Base-by-base conservation (phyloP, 2,888 invertebrate species). In the Rhamphomyia laevipes region DNA sequence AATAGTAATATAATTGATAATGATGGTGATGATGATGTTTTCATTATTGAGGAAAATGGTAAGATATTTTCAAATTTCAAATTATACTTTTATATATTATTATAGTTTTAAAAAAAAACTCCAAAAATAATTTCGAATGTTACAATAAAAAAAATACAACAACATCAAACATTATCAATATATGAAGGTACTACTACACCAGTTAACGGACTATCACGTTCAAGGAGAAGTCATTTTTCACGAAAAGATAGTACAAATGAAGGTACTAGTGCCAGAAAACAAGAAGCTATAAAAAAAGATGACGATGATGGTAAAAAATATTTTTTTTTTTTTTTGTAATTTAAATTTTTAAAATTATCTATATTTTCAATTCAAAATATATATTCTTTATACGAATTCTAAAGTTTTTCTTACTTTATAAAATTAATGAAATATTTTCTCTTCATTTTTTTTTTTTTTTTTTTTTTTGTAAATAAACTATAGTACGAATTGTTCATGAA, bases 181-280 rank as follows among this genome's bases (percentile, higher is more conserved):
- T 27, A 9, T 27, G 7, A 27, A 40, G 17, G 47, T 37, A 45
- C 53, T 30, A 37, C 51, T 37, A 45, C 51, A 5, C 54, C 52
- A 46, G 21, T 55, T n/a, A 64, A 70, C 57, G 70, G 70, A 3
- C 51, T 71, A 48, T 64, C 68, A 21, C 64, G 71, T 48, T 71
- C 71, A 4, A 63, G 71, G 23, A 64, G 71, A 53, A 70, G 70
- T 57, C 71, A 71, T 53, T 71, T 71, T 52, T 70, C 71, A 18
- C 67, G 69, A 33, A 71, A 70, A 57, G 71, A 71, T 53, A 68
- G 67, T 11, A 65, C 67, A 15, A 70, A 70, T 54, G 56, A 57
- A 38, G 23, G 47, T 50, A 50, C 45, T 43, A 53, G 51, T 45
- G 37, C 54, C 47, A 42, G 45, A 33, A 33, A 37, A 35, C 11